Percentiles rank a stretch among this genome's conserved stretches.
Evolutionary conservation across 2,888 invertebrate genomes (phyloP).

Genomic region (Vanessa cardui): DNA sequence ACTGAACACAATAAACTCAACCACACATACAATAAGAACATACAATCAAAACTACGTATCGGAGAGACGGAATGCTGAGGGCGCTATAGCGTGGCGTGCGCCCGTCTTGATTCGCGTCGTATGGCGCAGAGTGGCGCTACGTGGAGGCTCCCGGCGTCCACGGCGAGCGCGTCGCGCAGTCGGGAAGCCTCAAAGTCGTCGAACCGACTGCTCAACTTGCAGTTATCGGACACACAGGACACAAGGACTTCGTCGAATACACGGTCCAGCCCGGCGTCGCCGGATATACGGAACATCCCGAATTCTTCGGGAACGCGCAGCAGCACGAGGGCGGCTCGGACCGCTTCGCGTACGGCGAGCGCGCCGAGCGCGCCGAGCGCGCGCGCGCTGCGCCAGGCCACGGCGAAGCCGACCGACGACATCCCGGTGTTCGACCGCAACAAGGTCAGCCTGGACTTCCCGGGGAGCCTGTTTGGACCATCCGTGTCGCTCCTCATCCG

Average conservation of each 20-base stretch:
- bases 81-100: conserved; percentile 25
- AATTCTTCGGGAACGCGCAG: conserved; percentile 32
- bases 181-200: conserved; percentile 6
- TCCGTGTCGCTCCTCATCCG: conserved; percentile 86
- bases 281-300: conserved; percentile 42
- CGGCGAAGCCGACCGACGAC: conserved; percentile 76
- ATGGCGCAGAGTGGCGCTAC: conserved; percentile 64
- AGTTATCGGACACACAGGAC: conserved; percentile 26
- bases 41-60: too few relatives aligned
- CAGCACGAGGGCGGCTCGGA: conserved; percentile 27
- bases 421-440: conserved; percentile 84
- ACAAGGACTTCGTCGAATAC: conserved; percentile 22
- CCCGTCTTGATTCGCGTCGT: conserved; percentile 16
- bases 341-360: conserved; percentile 40
- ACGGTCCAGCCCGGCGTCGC: conserved; percentile 19
- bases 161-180: conserved; percentile 1
- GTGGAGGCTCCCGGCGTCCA: conserved; percentile 48
- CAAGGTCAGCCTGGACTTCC: conserved; percentile 86
- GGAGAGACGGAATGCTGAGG: conserved; percentile 32
- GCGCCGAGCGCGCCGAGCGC: conserved; percentile 42
- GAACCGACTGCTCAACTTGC: conserved; percentile 7
- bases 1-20: too few relatives aligned
- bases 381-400: conserved; percentile 54
- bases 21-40: conserved; percentile 23
- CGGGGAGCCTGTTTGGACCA: conserved; percentile 85